Conservation (phyloP, 2,888 invertebrate species). For the Drosophila histrio region DNA sequence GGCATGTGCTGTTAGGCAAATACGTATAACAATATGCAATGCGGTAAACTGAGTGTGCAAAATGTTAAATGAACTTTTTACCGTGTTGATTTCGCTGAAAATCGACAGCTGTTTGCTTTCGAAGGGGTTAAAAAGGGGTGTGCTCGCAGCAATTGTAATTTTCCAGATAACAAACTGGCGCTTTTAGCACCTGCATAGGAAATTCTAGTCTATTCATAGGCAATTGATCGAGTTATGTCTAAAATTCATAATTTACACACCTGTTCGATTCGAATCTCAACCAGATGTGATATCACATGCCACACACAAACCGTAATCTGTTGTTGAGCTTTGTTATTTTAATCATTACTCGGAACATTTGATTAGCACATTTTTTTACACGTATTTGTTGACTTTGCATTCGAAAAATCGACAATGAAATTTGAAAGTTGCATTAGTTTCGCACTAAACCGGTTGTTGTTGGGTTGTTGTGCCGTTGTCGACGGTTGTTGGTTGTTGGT, state of each 20-base stretch:
- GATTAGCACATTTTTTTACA: constrained; percentile 44
- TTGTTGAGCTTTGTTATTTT: constrained; percentile 1
- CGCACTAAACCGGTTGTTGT: constrained; percentile 37
- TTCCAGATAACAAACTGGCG: constrained; percentile 17
- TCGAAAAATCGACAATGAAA: background rate
- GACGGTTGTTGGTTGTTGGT: background rate
- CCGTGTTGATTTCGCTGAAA: background rate
- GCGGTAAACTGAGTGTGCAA: background rate
- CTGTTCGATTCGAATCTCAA: constrained; percentile 30
- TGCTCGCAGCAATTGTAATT: constrained; percentile 1
- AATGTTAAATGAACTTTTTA: background rate
- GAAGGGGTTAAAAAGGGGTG: background rate
- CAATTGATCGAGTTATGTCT: constrained; percentile 20
- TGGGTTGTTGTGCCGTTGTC: background rate
- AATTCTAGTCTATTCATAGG: constrained; percentile 21
- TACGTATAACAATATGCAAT: constrained; percentile 2
- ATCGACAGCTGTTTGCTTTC: constrained; percentile 5
- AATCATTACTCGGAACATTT: background rate
- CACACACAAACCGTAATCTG: constrained; percentile 18
- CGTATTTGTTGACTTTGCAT: background rate
- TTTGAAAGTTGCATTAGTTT: constrained; percentile 45
- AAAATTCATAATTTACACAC: constrained; percentile 36
- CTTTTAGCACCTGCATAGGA: constrained; percentile 35
- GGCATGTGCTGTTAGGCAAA: background rate
- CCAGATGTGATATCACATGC: constrained; percentile 53